A percentile compares a stretch with the other conserved stretches of the same genome.
Evolutionary conservation across 2,797 vertebrate genomes (phyloP).

Genomic region (Rhinichthys osculus): DNA sequence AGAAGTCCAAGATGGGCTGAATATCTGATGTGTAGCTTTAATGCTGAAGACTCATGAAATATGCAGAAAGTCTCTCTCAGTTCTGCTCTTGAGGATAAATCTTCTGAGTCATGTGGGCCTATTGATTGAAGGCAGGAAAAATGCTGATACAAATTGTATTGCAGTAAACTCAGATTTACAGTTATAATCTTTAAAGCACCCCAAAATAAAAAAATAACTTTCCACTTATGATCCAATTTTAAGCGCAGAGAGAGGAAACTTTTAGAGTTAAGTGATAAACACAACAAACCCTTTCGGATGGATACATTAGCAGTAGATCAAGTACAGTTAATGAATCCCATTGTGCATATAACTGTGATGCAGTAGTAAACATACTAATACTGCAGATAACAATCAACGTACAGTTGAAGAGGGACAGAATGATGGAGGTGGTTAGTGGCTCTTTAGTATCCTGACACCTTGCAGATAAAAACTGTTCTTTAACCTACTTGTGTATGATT

Average conservation of each 20-base stretch:
- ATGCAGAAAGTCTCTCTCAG: constrained; percentile 54
- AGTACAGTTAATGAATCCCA: background rate
- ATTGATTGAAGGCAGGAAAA: constrained; percentile 50
- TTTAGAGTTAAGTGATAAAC: background rate
- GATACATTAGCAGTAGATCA: background rate
- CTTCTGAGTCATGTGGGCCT: constrained; percentile 40
- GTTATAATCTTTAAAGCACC: constrained; percentile 16
- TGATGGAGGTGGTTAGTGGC: background rate
- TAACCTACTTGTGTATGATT: background rate
- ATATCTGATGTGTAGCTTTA: constrained; percentile 51
- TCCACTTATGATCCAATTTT: background rate
- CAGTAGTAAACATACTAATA: background rate
- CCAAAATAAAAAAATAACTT: background rate
- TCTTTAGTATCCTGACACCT: background rate
- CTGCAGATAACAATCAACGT: background rate
- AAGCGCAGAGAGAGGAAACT: background rate
- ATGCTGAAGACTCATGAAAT: constrained; percentile 57
- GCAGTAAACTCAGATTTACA: constrained; percentile 45
- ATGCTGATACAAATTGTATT: constrained; percentile 43
- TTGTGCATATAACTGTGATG: background rate
- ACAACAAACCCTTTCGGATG: background rate
- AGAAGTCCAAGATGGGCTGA: constrained; percentile 19
- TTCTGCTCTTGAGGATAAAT: constrained; percentile 32
- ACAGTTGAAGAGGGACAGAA: background rate
- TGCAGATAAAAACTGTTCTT: constrained; percentile 4